A percentile compares a stretch with the other conserved stretches of the same genome.
Evolutionary conservation across 2,797 vertebrate genomes (phyloP).

Genomic region (Microctenopoma stevenorrisi): DNA sequence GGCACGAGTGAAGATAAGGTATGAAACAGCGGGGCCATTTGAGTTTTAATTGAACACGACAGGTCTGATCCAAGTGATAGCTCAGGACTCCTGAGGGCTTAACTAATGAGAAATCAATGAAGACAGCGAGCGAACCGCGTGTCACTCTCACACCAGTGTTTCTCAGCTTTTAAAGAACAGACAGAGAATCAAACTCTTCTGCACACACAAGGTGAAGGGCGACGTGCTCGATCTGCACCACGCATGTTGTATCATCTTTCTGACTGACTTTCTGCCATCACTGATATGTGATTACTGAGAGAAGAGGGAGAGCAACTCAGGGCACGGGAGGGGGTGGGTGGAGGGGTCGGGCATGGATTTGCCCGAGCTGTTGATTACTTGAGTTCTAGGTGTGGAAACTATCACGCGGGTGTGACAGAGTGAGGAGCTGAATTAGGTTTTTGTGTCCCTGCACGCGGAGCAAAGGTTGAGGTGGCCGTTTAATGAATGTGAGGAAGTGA

Average conservation of each 20-base stretch:
- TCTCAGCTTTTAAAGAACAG: slow-evolving; percentile 27
- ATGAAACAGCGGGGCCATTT: slow-evolving; percentile 22
- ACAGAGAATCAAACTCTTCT: slow-evolving; percentile 24
- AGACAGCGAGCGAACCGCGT: slow-evolving; percentile 49
- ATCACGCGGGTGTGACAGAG: slow-evolving; percentile 46
- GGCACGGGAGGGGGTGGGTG: not conserved
- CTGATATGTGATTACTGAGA: slow-evolving; percentile 39
- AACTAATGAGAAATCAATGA: slow-evolving; percentile 80
- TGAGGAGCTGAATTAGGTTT: slow-evolving; percentile 34
- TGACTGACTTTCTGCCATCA: slow-evolving; percentile 44
- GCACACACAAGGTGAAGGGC: slow-evolving; percentile 12
- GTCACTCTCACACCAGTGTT: slow-evolving; percentile 39
- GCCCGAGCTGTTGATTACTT: slow-evolving; percentile 55
- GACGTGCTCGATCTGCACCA: slow-evolving; percentile 23
- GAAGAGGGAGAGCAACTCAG: slow-evolving; percentile 11
- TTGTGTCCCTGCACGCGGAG: slow-evolving; percentile 22
- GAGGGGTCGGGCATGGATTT: not conserved
- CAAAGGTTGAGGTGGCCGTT: slow-evolving; percentile 27
- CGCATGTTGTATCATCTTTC: slow-evolving; percentile 34
- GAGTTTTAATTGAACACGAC: slow-evolving; percentile 71
- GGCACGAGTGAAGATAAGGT: slow-evolving; percentile 14
- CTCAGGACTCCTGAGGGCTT: slow-evolving; percentile 37
- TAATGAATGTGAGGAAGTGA: slow-evolving; percentile 29
- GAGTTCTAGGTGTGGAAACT: slow-evolving; percentile 58
- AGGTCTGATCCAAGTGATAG: slow-evolving; percentile 67